Percentiles rank a stretch among this genome's conserved stretches.
phyloP scores from a whole-genome alignment of 2,888 invertebrate species.

The Drosophila tanythrix region DNA sequence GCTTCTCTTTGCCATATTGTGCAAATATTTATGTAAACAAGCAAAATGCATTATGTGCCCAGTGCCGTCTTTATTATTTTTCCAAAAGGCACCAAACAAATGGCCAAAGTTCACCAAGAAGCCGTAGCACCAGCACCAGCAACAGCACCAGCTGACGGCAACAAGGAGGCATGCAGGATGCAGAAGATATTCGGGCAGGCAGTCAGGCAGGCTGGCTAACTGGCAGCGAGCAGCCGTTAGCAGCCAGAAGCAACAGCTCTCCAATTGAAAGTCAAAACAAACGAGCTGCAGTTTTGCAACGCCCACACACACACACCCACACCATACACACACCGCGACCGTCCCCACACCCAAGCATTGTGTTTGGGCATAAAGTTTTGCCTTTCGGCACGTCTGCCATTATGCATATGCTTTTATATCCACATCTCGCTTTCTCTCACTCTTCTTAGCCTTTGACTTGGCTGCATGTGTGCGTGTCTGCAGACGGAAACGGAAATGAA shows the following conservation, averaged over 20 bases:
- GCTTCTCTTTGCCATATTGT: slow-evolving; percentile 20
- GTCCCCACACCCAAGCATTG: slow-evolving; percentile 45
- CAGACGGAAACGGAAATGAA: slow-evolving; percentile 77
- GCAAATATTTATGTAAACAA: slow-evolving; percentile 69
- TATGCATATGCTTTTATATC: slow-evolving; percentile 69
- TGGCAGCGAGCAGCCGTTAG: slow-evolving; percentile 27
- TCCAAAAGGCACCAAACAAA: slow-evolving; percentile 56
- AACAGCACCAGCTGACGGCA: slow-evolving; percentile 10
- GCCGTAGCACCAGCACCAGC: slow-evolving; percentile 13
- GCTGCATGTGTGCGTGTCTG: slow-evolving; percentile 43
- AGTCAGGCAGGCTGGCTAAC: neutral
- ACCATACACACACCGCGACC: neutral
- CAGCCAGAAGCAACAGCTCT: slow-evolving; percentile 64
- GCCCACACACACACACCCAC: slow-evolving; percentile 19
- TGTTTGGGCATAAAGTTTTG: slow-evolving; percentile 68
- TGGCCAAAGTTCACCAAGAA: slow-evolving; percentile 50
- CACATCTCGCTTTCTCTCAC: slow-evolving; percentile 14
- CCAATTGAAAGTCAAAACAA: slow-evolving; percentile 77
- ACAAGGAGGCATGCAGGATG: slow-evolving; percentile 16
- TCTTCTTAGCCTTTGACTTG: slow-evolving; percentile 49
- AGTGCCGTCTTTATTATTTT: slow-evolving; percentile 63
- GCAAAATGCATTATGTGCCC: slow-evolving; percentile 65
- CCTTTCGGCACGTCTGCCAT: slow-evolving; percentile 75
- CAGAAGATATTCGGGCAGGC: slow-evolving; percentile 19
- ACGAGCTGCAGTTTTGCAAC: slow-evolving; percentile 58